A percentile compares a stretch with the other conserved stretches of the same genome.
These are phyloP conservation scores for Dryadula phaetusa DNA, from an alignment of 2,888 invertebrate genomes.

Conservation along the genomic window DNA sequence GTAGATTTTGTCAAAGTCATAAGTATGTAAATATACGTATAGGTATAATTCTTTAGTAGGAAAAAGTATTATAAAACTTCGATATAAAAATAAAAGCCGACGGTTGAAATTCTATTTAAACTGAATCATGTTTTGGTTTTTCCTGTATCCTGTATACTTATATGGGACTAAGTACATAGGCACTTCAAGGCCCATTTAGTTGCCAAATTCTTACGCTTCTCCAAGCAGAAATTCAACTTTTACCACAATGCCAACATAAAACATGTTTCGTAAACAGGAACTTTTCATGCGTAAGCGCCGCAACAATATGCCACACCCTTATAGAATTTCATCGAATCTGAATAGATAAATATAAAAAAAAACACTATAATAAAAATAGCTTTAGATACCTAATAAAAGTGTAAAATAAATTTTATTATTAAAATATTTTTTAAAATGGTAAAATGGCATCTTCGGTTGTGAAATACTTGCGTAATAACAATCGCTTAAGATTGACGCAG, in stretches of 20 bases:
- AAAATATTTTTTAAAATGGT: slow-evolving; percentile 17
- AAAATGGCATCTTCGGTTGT: slow-evolving; percentile 28
- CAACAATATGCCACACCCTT: slow-evolving; percentile 45
- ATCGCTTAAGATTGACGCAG: slow-evolving; percentile 47
- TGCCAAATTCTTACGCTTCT: slow-evolving; percentile 65
- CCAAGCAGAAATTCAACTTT: slow-evolving; percentile 78
- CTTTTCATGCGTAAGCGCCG: slow-evolving; percentile 53
- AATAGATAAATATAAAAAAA: slow-evolving; percentile 10
- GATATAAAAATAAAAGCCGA: not conserved
- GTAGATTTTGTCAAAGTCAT: not conserved
- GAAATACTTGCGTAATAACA: slow-evolving; percentile 42
- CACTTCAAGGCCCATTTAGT: slow-evolving; percentile 59
- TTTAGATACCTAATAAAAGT: not conserved
- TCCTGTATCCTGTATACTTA: slow-evolving; percentile 31
- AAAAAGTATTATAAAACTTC: slow-evolving; percentile 9
- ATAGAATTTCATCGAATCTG: slow-evolving; percentile 37
- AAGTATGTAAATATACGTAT: not conserved
- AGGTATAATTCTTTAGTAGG: not conserved
- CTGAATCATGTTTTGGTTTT: slow-evolving; percentile 21
- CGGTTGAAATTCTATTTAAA: not conserved
- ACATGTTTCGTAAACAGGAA: slow-evolving; percentile 79
- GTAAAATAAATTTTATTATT: too few species aligned
- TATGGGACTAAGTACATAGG: slow-evolving; percentile 40
- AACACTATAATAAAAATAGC: not conserved
- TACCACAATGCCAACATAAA: slow-evolving; percentile 73